phyloP scores from a whole-genome alignment of 2,797 vertebrate genomes.

The Todus mexicanus region DNA sequence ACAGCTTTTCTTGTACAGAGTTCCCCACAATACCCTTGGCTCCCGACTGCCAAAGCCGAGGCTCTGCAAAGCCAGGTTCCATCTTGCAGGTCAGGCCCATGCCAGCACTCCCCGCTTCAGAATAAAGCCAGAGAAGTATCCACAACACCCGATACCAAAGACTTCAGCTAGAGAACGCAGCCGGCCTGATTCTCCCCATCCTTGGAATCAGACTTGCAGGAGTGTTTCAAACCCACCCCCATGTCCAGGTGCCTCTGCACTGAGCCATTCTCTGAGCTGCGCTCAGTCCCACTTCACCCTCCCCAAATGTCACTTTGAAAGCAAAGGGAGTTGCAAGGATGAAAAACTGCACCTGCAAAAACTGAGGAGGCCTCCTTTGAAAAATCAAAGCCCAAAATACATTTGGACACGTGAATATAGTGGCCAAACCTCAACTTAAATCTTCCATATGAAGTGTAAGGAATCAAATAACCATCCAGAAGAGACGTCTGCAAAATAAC shows the following conservation, averaged over 20 bases:
- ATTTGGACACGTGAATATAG: background rate
- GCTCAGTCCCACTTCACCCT: background rate
- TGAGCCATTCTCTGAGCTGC: fast-evolving
- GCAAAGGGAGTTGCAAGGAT: background rate
- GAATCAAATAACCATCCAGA: constrained; percentile 62
- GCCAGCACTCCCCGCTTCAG: background rate
- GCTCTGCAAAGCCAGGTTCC: background rate
- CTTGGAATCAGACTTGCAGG: background rate
- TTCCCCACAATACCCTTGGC: too few species aligned
- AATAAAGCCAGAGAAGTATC: background rate
- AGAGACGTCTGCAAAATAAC: constrained; percentile 60
- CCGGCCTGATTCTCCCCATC: background rate
- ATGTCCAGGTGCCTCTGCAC: background rate
- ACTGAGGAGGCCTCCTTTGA: background rate
- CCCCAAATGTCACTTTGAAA: background rate
- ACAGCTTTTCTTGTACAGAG: background rate
- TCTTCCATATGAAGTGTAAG: constrained; percentile 48
- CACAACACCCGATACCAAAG: background rate
- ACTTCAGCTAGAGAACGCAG: background rate
- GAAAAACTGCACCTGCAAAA: constrained; percentile 35
- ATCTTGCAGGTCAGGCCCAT: background rate
- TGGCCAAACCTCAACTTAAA: constrained; percentile 40
- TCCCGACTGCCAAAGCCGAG: fast-evolving
- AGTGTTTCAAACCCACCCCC: background rate
- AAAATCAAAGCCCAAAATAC: background rate